Percentiles rank a stretch among this genome's conserved stretches.
These are phyloP conservation scores for Phymorhynchus buccinoides DNA, from an alignment of 1,140 invertebrate species.

Conservation along the genomic window DNA sequence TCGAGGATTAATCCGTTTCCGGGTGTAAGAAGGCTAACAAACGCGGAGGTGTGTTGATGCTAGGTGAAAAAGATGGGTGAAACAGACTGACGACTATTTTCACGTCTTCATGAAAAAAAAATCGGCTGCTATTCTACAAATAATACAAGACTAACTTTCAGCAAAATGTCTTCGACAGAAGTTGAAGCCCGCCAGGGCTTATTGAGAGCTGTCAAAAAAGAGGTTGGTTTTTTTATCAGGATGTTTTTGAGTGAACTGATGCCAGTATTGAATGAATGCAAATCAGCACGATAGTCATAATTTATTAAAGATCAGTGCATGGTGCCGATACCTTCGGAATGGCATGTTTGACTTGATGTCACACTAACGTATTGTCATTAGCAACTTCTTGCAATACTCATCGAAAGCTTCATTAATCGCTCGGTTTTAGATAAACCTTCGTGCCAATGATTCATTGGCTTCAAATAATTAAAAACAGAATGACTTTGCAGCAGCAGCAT, in stretches of 20 bases:
- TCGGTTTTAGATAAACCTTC: neutral
- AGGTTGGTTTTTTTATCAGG: conserved; percentile 76
- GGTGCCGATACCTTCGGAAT: neutral
- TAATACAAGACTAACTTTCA: neutral
- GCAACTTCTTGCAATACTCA: neutral
- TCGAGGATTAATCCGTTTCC: conserved; percentile 23
- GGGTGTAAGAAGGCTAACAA: conserved; percentile 3
- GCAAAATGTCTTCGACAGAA: conserved; percentile 63
- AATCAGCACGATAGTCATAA: conserved; percentile 32
- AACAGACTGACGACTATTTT: neutral
- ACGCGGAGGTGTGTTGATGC: conserved; percentile 3
- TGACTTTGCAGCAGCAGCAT: no score
- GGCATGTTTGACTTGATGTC: neutral
- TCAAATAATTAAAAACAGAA: no score
- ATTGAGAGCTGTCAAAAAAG: conserved; percentile 86
- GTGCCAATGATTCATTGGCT: neutral
- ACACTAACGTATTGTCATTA: conserved; percentile 4
- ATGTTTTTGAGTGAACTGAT: neutral
- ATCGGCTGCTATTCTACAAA: neutral
- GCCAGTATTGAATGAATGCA: neutral
- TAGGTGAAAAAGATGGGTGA: neutral
- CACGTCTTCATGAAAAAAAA: neutral
- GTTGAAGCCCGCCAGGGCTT: conserved; percentile 82
- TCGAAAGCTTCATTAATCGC: neutral
- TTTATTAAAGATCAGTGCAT: conserved; percentile 13